These are phyloP conservation scores for Dermochelys coriacea DNA, from an alignment of 2,797 vertebrate genomes.

Conservation along the genomic window DNA sequence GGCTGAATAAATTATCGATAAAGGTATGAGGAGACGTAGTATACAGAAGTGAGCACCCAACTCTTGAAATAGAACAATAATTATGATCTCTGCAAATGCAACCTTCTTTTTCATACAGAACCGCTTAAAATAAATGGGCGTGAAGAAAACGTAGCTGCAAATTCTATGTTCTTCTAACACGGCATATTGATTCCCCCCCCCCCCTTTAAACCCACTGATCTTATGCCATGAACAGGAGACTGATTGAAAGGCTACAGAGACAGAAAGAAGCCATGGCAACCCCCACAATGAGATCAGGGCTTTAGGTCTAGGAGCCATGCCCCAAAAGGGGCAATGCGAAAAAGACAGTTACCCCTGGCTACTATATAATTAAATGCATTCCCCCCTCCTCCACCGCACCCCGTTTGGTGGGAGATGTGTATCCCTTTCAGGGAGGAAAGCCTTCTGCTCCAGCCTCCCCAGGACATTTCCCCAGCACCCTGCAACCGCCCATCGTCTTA, in stretches of 20 bases:
- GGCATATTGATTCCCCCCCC: not conserved
- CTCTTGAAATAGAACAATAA: not conserved
- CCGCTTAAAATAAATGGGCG: not conserved
- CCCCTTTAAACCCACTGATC: not conserved
- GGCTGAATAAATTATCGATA: not conserved
- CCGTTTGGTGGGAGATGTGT: not conserved
- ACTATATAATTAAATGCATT: not conserved
- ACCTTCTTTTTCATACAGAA: not conserved
- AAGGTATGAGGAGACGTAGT: not conserved
- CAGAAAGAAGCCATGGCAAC: not conserved
- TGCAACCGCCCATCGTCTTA: conserved; percentile 66
- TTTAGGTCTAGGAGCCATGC: not conserved
- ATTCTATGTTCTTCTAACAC: not conserved
- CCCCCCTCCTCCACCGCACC: not conserved
- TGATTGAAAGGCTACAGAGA: not conserved
- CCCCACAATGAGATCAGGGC: not conserved
- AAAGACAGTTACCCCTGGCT: not conserved
- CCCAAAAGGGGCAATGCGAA: not conserved
- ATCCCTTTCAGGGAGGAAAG: not conserved
- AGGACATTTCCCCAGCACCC: not conserved
- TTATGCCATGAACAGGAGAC: not conserved
- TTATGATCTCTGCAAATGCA: not conserved
- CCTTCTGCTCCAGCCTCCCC: not conserved
- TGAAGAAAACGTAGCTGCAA: not conserved
- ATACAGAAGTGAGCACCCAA: not conserved